A percentile compares a stretch with the other conserved stretches of the same genome.
Conservation (phyloP, 2,888 invertebrate species). For the Tetrapedia diversipes region DNA sequence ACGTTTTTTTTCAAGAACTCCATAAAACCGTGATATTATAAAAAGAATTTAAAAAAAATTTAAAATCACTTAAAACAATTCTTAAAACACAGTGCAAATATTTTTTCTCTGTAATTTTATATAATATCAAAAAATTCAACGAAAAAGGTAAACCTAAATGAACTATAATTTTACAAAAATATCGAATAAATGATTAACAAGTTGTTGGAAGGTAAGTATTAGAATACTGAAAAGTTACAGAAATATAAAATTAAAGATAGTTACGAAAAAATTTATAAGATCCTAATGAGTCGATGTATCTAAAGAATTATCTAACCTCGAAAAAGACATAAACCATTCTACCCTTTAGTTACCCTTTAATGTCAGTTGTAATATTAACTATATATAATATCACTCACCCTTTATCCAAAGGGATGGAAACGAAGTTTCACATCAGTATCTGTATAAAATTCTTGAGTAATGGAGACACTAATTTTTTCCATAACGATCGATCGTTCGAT, state of each 20-base stretch:
- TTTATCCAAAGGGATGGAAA: neutral
- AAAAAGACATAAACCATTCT: neutral
- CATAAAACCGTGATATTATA: neutral
- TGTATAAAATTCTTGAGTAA: no score
- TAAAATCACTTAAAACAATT: no score
- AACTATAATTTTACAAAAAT: neutral
- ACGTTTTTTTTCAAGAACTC: neutral
- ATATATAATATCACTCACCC: neutral
- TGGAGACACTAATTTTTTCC: neutral
- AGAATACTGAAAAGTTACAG: neutral
- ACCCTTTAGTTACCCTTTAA: neutral
- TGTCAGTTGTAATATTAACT: neutral
- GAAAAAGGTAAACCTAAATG: no score
- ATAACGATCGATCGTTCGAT: neutral
- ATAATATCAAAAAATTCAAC: no score
- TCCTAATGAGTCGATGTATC: neutral
- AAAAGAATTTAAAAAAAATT: no score
- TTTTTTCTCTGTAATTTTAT: neutral
- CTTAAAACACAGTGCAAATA: neutral
- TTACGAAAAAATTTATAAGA: neutral
- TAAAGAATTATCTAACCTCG: slow-evolving; percentile 4
- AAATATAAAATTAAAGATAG: neutral
- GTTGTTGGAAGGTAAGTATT: neutral
- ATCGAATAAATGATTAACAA: neutral
- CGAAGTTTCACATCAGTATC: neutral